These are phyloP conservation scores for Dipodomys ordii DNA, from an alignment of 2,113 vertebrate species.

Conservation along the genomic window DNA sequence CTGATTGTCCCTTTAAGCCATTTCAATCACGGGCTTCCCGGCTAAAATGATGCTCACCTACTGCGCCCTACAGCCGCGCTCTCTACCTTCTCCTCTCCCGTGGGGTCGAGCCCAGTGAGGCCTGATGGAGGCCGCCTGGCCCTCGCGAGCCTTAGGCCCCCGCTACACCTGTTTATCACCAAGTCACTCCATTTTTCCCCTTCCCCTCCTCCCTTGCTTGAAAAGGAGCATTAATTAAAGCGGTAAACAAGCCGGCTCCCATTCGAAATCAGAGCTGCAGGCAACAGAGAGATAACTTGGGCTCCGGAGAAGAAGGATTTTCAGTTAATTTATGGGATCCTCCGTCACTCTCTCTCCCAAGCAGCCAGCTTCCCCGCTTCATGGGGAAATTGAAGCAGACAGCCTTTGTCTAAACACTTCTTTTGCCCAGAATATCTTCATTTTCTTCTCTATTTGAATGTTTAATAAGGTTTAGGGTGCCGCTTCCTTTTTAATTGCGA, in stretches of 20 bases:
- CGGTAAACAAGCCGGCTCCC: conserved; percentile 90
- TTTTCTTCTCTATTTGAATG: conserved; percentile 84
- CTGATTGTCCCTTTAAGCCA: conserved; percentile 89
- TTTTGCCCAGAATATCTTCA: conserved; percentile 85
- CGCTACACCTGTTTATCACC: conserved; percentile 90
- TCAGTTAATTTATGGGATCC: conserved; percentile 91
- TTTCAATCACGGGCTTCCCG: conserved; percentile 87
- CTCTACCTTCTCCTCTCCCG: conserved; percentile 88
- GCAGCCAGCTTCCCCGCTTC: conserved; percentile 84
- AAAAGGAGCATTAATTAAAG: conserved; percentile 92
- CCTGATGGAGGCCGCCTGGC: conserved; percentile 87
- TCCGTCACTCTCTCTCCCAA: conserved; percentile 86
- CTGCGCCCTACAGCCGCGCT: conserved; percentile 87
- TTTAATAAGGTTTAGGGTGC: conserved; percentile 82
- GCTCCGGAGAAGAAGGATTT: conserved; percentile 92
- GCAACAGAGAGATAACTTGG: conserved; percentile 91
- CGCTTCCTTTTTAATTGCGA: conserved; percentile 34
- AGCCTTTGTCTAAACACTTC: conserved; percentile 90
- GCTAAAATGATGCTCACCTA: conserved; percentile 92
- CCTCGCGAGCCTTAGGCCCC: conserved; percentile 85
- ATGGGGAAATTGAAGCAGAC: conserved; percentile 88
- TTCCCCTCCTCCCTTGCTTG: conserved; percentile 84
- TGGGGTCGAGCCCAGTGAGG: conserved; percentile 88
- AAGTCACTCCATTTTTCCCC: conserved; percentile 84
- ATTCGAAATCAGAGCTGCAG: conserved; percentile 92